Percentiles rank a stretch among this genome's conserved stretches.
Evolutionary conservation across 2,797 vertebrate species (phyloP).

Genomic region (Phaenicophaeus curvirostris): DNA sequence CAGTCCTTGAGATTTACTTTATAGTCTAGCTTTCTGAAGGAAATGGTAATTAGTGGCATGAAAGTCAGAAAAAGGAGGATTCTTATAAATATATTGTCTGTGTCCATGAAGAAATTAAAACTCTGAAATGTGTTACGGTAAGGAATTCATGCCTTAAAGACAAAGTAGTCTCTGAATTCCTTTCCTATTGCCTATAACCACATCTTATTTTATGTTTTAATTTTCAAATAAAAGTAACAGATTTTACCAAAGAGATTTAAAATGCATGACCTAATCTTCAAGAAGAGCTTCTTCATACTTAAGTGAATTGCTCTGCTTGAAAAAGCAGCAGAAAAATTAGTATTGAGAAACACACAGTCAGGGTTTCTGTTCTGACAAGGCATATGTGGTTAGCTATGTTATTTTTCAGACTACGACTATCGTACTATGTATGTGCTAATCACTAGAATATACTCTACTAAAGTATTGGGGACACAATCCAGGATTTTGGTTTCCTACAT

Average conservation of each 20-base stretch:
- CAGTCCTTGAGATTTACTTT: constrained; percentile 22
- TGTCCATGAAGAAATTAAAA: not conserved
- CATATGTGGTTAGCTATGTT: not conserved
- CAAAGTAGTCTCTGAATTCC: not conserved
- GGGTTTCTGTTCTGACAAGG: not conserved
- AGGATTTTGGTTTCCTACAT: not conserved
- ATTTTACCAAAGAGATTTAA: not conserved
- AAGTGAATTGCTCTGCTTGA: not conserved
- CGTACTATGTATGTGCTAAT: not conserved
- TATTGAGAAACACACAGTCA: not conserved
- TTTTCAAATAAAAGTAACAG: not conserved
- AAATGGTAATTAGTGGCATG: not conserved
- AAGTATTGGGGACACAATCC: not conserved
- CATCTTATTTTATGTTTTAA: not conserved
- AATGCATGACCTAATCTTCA: not conserved
- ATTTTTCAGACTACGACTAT: not conserved
- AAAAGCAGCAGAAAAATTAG: not conserved
- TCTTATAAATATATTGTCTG: not conserved
- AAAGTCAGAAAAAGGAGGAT: not conserved
- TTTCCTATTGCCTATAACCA: not conserved
- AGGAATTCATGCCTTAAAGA: not conserved
- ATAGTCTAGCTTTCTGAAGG: not conserved
- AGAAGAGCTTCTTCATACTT: not conserved
- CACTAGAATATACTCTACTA: not conserved
- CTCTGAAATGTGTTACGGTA: not conserved